phyloP scores from a whole-genome alignment of 2,797 vertebrate species.

The Silurus lanzhouensis region DNA sequence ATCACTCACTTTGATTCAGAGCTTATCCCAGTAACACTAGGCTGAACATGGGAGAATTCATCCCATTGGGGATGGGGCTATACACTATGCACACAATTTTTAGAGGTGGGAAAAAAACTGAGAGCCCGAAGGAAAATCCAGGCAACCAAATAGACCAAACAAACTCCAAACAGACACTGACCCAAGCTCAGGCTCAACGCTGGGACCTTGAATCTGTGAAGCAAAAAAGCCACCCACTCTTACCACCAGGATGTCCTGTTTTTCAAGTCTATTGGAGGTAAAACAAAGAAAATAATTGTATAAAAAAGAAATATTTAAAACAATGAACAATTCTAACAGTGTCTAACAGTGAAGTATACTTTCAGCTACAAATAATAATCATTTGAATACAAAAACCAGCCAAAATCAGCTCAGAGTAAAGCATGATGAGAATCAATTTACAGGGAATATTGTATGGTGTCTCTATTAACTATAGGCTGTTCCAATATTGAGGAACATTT shows the following conservation, averaged over 20 bases:
- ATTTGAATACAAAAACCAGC: not conserved
- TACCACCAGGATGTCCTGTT: not conserved
- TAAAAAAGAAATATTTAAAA: not conserved
- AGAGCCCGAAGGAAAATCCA: not conserved
- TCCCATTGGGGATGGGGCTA: not conserved
- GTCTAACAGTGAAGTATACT: not conserved
- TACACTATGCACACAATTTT: not conserved
- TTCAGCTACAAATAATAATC: not conserved
- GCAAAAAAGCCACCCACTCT: not conserved
- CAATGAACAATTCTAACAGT: not conserved
- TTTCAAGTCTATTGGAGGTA: not conserved
- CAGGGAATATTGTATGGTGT: constrained; percentile 8
- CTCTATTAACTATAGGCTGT: constrained; percentile 1
- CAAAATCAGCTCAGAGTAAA: constrained; percentile 1
- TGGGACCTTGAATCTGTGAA: not conserved
- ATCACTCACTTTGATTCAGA: not conserved
- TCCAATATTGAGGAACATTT: constrained; percentile 4
- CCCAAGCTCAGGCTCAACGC: not conserved
- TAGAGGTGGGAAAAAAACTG: not conserved
- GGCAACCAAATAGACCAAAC: not conserved
- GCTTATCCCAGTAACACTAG: too few species aligned
- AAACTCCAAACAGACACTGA: not conserved
- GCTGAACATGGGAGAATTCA: not conserved
- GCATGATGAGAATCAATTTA: constrained; percentile 3
- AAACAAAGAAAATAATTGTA: not conserved